These are phyloP conservation scores for Callosobruchus maculatus DNA, from an alignment of 2,888 invertebrate species.

Conservation along the genomic window DNA sequence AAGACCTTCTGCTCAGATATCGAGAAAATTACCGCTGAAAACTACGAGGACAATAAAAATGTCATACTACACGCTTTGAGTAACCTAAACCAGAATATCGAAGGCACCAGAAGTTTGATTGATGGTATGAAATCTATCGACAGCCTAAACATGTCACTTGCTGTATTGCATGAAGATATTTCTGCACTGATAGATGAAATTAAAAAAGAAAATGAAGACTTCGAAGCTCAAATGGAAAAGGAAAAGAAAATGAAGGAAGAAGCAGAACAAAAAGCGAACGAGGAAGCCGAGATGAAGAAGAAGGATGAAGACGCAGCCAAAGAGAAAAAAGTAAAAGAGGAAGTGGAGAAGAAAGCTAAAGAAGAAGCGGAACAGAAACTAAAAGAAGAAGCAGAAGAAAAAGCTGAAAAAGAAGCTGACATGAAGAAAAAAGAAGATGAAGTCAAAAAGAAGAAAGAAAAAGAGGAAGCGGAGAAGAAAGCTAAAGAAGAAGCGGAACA, in stretches of 20 bases:
- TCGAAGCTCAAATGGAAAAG: constrained; percentile 3
- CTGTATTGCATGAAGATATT: constrained; percentile 8
- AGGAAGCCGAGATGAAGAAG: constrained; percentile 8
- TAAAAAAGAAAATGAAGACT: constrained; percentile 2
- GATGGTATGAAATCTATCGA: constrained; percentile 6
- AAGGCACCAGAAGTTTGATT: constrained; percentile 5
- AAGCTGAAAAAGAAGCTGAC: constrained; percentile 4
- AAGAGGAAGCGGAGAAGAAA: constrained; percentile 10
- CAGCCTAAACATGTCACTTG: constrained; percentile 10
- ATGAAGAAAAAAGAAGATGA: constrained; percentile 5
- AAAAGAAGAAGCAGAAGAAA: constrained; percentile 11
- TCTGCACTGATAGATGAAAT: constrained; percentile 2
- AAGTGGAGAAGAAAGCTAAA: constrained; percentile 4
- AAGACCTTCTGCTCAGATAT: background rate
- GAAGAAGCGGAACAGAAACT: constrained; percentile 7
- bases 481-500: constrained; percentile 3
- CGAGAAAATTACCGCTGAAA: background rate
- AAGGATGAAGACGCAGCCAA: constrained; percentile 12
- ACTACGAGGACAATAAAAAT: background rate
- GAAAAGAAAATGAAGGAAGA: constrained; percentile 7
- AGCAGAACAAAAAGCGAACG: constrained; percentile 12
- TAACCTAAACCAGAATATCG: constrained; percentile 7
- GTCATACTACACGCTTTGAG: constrained; percentile 2
- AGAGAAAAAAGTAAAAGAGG: constrained; percentile 19
- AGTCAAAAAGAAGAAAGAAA: constrained; percentile 10